phyloP scores from a whole-genome alignment of 2,888 invertebrate species.

The Pediacus dermestoides region DNA sequence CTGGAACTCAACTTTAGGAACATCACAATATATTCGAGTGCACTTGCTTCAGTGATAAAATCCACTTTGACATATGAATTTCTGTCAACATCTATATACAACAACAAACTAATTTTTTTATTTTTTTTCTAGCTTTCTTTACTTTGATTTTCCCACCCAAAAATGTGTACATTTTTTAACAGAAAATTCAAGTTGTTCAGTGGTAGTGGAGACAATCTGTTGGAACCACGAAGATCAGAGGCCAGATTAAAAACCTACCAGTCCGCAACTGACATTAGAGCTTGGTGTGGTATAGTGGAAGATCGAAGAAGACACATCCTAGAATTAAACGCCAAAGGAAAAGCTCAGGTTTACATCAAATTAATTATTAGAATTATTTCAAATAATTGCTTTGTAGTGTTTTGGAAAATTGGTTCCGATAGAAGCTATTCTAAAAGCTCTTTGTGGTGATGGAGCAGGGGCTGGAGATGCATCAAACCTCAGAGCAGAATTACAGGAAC shows the following conservation, averaged over 20 bases:
- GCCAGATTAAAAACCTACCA: constrained; percentile 56
- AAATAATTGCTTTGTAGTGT: constrained; percentile 16
- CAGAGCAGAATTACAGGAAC: constrained; percentile 15
- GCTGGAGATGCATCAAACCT: constrained; percentile 10
- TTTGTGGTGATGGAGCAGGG: too few relatives aligned
- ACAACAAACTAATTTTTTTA: too few relatives aligned
- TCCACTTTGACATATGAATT: too few relatives aligned
- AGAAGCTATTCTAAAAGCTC: constrained; percentile 39
- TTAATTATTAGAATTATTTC: neutral
- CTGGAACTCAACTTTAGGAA: too few relatives aligned
- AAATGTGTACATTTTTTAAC: too few relatives aligned
- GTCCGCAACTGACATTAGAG: constrained; percentile 57
- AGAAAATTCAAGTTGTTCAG: too few relatives aligned
- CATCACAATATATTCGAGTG: too few relatives aligned
- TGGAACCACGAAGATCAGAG: constrained; percentile 42
- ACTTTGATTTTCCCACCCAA: too few relatives aligned
- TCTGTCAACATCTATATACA: too few relatives aligned
- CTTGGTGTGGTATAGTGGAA: constrained; percentile 57
- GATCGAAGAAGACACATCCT: constrained; percentile 57
- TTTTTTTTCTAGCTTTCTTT: too few relatives aligned
- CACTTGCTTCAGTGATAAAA: too few relatives aligned
- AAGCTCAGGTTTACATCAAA: constrained; percentile 18
- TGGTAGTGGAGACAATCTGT: too few relatives aligned
- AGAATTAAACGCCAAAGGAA: constrained; percentile 50
- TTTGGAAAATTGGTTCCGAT: constrained; percentile 43